Base-by-base conservation (phyloP, 2,113 vertebrate species). In the Aleadryas rufinucha region DNA sequence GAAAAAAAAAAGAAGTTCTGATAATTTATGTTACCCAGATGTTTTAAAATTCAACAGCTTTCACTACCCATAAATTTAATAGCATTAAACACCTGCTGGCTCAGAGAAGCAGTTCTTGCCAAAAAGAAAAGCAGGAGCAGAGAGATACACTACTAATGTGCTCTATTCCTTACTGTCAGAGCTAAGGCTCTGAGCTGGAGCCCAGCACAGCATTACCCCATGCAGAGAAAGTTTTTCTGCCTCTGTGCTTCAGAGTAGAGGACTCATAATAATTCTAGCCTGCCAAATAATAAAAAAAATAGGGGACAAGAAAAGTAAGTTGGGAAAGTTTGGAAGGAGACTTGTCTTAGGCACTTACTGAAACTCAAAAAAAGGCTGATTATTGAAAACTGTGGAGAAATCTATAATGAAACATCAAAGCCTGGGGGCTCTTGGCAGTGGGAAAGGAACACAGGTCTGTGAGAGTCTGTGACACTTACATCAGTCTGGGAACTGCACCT, bases 1-100 rank as follows among this genome's bases (percentile, higher is more conserved):
- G 49, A 79, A 68, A 54, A 79, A 84, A 61, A n/a, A 47, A 33
- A 37, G 65, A 88, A 59, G 33, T 89, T 93, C 80, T 93, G 89
- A 95, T 98, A 97, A 98, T 98, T 98, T 98, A 97, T 97, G 96
- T 97, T 98, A 89, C 96, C 97, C 97, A 98, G 97, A 97, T 98
- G 97, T 97, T 97, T 97, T 96, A 96, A 98, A 98, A 98, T 97
- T 98, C 97, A 97, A 88, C 97, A 95, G 95, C 95, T 96, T 98
- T 98, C 95, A 65, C 95, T 98, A 97, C 97, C 92, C 98, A 97
- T 98, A 98, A 98, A 98, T 98, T 98, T 98, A 98, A 98, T 97
- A 96, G 96, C 97, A 97, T 98, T 98, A 98, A 98, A 93, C 98
- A 98, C 98, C 97, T 98, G 98, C 98, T 98, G 98, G 91, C 94